A percentile compares a stretch with the other conserved stretches of the same genome.
phyloP scores from a whole-genome alignment of 2,113 vertebrate genomes.

The Pandion haliaetus region DNA sequence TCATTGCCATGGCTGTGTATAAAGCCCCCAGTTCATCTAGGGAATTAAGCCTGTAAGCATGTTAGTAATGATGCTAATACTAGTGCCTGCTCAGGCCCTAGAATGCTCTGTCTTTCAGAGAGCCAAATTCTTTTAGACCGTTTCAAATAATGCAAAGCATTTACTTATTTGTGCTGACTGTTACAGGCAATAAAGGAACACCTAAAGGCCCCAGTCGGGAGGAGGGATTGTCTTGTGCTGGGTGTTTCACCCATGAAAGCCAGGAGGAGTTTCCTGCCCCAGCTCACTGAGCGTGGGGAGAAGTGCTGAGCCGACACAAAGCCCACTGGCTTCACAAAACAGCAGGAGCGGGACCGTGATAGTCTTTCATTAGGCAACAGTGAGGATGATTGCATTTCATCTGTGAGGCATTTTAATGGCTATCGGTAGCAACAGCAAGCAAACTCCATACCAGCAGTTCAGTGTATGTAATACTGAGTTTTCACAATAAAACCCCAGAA shows the following conservation, averaged over 20 bases:
- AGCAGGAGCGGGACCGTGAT: background rate
- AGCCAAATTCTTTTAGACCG: background rate
- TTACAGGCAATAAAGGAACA: background rate
- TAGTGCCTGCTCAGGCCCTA: background rate
- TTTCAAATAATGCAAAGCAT: background rate
- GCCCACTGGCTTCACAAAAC: background rate
- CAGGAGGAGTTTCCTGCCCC: background rate
- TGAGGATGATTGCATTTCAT: background rate
- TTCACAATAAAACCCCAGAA: conserved; percentile 7
- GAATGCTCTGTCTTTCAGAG: background rate
- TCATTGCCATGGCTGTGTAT: background rate
- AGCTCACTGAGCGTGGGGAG: background rate
- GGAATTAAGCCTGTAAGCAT: background rate
- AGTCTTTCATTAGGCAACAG: background rate
- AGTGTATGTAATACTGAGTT: background rate
- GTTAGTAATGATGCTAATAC: background rate
- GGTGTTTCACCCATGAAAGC: background rate
- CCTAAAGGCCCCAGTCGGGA: fast-evolving
- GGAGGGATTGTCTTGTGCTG: background rate
- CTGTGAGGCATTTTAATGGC: background rate
- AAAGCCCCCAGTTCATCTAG: background rate
- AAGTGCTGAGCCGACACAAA: background rate
- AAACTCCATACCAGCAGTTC: background rate
- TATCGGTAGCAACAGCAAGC: background rate
- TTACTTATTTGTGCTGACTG: background rate